Evolutionary conservation across 1,140 invertebrate species (phyloP), one percentile per base, ranked within the genome.

Genomic region (Ctenoplectra terminalis): DNA sequence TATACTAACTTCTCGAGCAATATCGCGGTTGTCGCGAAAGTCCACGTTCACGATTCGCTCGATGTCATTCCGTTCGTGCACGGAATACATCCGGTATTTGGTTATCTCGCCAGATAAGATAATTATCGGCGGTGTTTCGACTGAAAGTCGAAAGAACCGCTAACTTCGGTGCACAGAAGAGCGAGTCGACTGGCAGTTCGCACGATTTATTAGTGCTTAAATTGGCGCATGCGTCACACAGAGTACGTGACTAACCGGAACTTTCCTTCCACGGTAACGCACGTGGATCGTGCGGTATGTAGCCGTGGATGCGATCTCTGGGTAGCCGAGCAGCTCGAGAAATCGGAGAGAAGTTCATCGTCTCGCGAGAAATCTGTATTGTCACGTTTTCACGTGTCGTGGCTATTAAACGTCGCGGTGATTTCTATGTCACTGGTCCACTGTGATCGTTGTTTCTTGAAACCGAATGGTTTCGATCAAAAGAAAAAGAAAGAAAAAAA

Each of bases 241-340:
- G 50, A 17, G 46, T 81, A 87, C 87, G 76, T 89, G 86, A 89
- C 86, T 89, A 87, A 89, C 77, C 73, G 86, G 83, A 87, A 89
- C 83, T 87, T 88, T 80, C 76, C 81, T 85, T 67, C 37, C 71
- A 43, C 71, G 54, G 40, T 75, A 74, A 61, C 70, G 75, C 80
- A 82, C 69, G 74, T 73, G 79, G 72, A 71, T 82, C 69, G 54
- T 67, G 81, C 64, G 66, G 69, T 80, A 71, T 80, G 67, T 69
- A 52, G 15, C 64, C 61, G 37, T 70, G 60, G 78, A 85, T 85
- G 72, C 46, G 20, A 75, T 66, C 46, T 54, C 46, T 84, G 15
- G 37, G 17, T 56, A 15, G 31, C 48, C 11, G 34, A 5, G n/a
- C 2, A 31, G 13, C 20, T 23, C 43, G 70, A 86, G 85, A 86